Conservation (phyloP, 2,113 vertebrate species). For the Rostratula benghalensis region DNA sequence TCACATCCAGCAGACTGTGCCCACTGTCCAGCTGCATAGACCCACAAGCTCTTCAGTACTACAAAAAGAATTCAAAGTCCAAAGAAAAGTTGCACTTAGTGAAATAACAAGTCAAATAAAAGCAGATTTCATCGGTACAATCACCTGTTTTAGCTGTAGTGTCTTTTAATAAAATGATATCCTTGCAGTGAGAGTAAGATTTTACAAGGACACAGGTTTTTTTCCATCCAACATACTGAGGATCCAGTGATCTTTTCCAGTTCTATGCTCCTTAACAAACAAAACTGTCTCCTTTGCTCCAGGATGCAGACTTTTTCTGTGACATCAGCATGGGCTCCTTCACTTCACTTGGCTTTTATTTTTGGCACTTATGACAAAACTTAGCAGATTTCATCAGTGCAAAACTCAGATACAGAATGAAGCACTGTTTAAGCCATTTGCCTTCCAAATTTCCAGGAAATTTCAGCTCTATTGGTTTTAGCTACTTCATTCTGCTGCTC, state of each 20-base stretch:
- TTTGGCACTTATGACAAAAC: neutral
- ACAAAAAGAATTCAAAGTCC: neutral
- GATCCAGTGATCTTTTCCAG: neutral
- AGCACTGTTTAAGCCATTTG: neutral
- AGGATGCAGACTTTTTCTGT: neutral
- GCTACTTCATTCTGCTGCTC: neutral
- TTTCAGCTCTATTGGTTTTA: neutral
- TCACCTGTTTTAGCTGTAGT: neutral
- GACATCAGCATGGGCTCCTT: neutral
- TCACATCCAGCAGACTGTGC: accelerated
- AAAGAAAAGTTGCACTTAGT: neutral
- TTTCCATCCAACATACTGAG: neutral
- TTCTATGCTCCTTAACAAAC: neutral
- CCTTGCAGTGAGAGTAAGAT: neutral
- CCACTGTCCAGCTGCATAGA: neutral
- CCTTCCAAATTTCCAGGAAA: slow-evolving; percentile 29
- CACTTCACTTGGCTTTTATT: slow-evolving; percentile 9
- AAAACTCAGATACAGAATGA: neutral
- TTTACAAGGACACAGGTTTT: neutral
- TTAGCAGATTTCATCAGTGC: neutral
- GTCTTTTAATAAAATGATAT: neutral
- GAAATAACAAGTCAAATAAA: neutral
- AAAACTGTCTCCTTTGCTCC: neutral
- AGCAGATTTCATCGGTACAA: neutral
- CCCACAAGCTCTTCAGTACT: neutral